Evolutionary conservation across 2,113 vertebrate species (phyloP), one percentile per base, ranked within the genome.

Genomic region (Phyllostomus hastatus): DNA sequence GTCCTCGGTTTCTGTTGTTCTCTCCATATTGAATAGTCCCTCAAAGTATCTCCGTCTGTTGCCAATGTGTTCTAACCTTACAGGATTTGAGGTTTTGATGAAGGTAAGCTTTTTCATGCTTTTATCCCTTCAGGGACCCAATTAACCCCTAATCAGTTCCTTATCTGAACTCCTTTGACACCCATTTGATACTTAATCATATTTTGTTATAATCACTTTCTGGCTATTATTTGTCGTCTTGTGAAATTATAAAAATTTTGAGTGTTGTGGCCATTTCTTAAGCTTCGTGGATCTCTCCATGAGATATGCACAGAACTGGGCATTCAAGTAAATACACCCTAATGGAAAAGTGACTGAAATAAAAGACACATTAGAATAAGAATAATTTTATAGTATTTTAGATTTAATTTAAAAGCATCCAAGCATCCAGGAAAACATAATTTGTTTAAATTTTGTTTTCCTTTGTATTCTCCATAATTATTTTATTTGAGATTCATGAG

Each of bases 181-280:
- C 69, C 31, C 48, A 82, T 66, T 90, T 78, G 78, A 46, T 88
- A 54, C 57, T 85, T 95, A 81, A 70, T 82, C 35, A 64, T 78
- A 84, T 88, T 89, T 67, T 90, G 20, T 70, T 80, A 28, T 80
- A 93, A 67, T 46, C 88, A 19, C 22, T 88, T 88, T 94, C 48
- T 80, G 61, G 14, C 54, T 79, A 89, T 78, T 73, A 52, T 70
- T 69, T 94, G 69, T 82, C n/a, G 81, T 91, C 73, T 92, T 79
- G 46, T 78, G 11, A 92, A 46, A 89, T 89, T 95, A 83, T 89
- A 91, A 81, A 43, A 31, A 88, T n/a, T 93, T 86, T 78, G 33
- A 76, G 19, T 94, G 79, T 43, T 82, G 67, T 19, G 28, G 20
- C 10, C n/a, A 61, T 80, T 81, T 94, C 10, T 83, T 90, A 75